These are phyloP conservation scores for Tetanocera ferruginea DNA, from an alignment of 2,888 invertebrate genomes.

Conservation along the genomic window DNA sequence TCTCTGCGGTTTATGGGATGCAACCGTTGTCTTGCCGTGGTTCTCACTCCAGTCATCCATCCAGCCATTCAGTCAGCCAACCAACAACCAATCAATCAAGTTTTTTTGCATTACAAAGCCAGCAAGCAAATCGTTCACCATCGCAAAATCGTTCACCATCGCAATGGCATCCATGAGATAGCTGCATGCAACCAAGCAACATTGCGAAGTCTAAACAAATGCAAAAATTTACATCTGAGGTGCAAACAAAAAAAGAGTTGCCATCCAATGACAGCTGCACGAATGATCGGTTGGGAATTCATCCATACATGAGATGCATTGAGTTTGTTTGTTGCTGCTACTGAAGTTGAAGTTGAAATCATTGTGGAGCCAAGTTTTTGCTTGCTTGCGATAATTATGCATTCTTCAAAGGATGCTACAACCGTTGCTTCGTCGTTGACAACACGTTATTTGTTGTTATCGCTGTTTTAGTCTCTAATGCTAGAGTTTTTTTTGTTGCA, in stretches of 20 bases:
- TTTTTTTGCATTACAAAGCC: conserved; percentile 53
- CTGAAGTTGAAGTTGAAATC: background rate
- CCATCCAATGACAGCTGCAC: conserved; percentile 10
- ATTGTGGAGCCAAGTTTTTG: too few species aligned
- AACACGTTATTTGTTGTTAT: too few species aligned
- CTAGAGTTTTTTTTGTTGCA: too few species aligned
- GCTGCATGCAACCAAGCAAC: conserved; percentile 16
- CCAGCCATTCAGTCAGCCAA: conserved; percentile 36
- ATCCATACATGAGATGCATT: conserved; percentile 21
- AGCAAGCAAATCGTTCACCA: conserved; percentile 40
- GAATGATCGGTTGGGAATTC: conserved; percentile 1
- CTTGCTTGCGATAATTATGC: too few species aligned
- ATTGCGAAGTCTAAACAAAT: conserved; percentile 5
- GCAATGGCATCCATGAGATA: background rate
- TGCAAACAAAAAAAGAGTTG: conserved; percentile 11
- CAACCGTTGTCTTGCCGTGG: conserved; percentile 18
- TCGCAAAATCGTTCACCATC: background rate
- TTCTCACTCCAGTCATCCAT: background rate
- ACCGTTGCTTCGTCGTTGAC: too few species aligned
- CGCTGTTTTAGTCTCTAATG: too few species aligned
- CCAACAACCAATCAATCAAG: conserved; percentile 65
- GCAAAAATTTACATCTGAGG: conserved; percentile 36
- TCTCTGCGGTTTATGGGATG: conserved; percentile 20
- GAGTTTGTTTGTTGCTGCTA: conserved; percentile 3
- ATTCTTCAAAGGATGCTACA: too few species aligned